Conservation (phyloP, 1,140 invertebrate genomes). For the Lucilia cuprina region DNA sequence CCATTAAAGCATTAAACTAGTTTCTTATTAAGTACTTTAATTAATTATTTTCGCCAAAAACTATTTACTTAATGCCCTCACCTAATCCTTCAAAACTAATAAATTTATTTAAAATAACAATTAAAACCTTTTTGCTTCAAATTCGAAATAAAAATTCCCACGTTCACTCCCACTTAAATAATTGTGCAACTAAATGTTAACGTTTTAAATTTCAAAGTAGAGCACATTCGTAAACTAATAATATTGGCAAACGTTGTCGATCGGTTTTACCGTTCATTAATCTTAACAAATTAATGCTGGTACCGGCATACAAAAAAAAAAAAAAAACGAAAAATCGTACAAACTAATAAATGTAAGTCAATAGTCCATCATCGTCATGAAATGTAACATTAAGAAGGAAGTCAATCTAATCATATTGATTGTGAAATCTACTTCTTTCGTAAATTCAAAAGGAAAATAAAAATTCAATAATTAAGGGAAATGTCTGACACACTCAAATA, state of each 20-base stretch:
- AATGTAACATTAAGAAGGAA: background rate
- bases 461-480: background rate
- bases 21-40: no score
- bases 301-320: background rate
- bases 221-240: background rate
- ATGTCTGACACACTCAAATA: background rate
- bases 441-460: no score
- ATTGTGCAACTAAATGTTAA: background rate
- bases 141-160: background rate
- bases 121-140: no score
- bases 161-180: background rate
- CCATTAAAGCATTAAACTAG: no score
- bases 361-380: conserved; percentile 10
- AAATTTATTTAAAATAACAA: no score
- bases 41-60: no score
- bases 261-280: conserved; percentile 25
- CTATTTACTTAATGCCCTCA: no score
- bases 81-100: no score
- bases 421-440: background rate
- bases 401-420: background rate
- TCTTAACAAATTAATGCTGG: conserved; percentile 9
- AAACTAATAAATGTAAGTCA: conserved; percentile 1
- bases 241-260: background rate
- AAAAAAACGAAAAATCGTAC: background rate
- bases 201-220: background rate